Base-by-base conservation (phyloP, 2,797 vertebrate species). In the Pogoniulus pusillus region DNA sequence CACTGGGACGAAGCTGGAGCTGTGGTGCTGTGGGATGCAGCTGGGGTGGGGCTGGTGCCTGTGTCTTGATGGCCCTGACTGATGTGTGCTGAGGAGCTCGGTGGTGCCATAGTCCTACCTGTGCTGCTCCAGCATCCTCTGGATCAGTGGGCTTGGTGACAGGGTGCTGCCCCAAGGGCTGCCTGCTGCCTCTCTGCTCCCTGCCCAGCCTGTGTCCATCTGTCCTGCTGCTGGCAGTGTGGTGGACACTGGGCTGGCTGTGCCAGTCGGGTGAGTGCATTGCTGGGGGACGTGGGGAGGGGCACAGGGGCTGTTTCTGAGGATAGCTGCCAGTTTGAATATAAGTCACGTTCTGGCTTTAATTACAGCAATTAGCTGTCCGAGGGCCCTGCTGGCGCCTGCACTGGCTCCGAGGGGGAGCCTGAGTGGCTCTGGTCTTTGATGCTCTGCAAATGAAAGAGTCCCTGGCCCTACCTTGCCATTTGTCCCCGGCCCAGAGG, bases 151-250 rank as follows among this genome's bases (percentile, higher is more conserved):
- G 13, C 3, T 3, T 34, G 71, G 32, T 19, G 14, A 27, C 0
- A 2, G 10, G 19, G 27, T 19, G 64, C 35, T 76, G 64, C 30
- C 37, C 49, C 47, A 22, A 47, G 47, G 19, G 9, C 3, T 23
- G 1, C 6, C 20, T 34, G 24, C 8, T 65, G 35, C 11, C 57
- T 9, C 26, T 57, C 73, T 0, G 1, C 18, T 45, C 39, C 2
- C 4, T 1, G 1, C 22, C 0, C 0, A 57, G 37, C 20, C 0
- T 0, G 5, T 0, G 17, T 65, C 69, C 5, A 1, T 43, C 3
- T 1, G 53, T 76, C 84, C 41, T 14, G 16, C 69, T 35, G 70
- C 54, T 0, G 0, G 55, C 37, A 7, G 62, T 19, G 71, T 66
- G 1, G 4, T 20, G 75, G 41, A 65, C 27, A 3, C 0, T 0